phyloP scores from a whole-genome alignment of 2,113 vertebrate species.

The Larimichthys crocea region DNA sequence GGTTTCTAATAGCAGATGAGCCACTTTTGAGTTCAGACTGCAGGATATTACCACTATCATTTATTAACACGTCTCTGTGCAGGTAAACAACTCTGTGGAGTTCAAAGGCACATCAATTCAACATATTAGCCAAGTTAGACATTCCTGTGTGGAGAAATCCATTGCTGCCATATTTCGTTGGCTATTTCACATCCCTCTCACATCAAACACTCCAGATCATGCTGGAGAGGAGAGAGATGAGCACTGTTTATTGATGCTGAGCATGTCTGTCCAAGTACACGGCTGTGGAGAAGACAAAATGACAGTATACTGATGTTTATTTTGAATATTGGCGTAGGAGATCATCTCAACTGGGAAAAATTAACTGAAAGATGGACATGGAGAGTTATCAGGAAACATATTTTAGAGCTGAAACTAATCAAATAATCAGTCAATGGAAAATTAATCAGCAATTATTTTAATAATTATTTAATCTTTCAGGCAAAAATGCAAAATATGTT shows the following conservation, averaged over 20 bases:
- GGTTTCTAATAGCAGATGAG: conserved; percentile 50
- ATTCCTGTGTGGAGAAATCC: conserved; percentile 34
- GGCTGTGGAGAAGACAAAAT: conserved; percentile 33
- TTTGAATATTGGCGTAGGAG: neutral
- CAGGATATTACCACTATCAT: conserved; percentile 60
- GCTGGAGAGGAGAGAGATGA: conserved; percentile 37
- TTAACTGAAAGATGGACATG: neutral
- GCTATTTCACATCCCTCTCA: conserved; percentile 45
- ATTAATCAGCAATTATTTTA: neutral
- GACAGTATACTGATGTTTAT: neutral
- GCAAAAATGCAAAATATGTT: neutral
- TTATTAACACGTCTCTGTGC: conserved; percentile 53
- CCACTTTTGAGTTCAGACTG: conserved; percentile 45
- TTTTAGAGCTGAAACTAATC: neutral
- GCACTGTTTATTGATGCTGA: conserved; percentile 54
- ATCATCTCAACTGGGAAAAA: neutral
- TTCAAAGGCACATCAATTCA: conserved; percentile 71
- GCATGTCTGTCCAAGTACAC: conserved; percentile 35
- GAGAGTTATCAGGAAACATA: neutral
- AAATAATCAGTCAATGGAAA: neutral
- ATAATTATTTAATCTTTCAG: neutral
- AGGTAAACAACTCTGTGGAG: conserved; percentile 66
- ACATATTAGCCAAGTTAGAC: conserved; percentile 56
- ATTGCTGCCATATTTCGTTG: conserved; percentile 33
- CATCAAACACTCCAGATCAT: conserved; percentile 63